These are phyloP conservation scores for Dendrophyllia cribrosa DNA, from an alignment of 64 coral and sea anemone species.

Conservation along the genomic window DNA sequence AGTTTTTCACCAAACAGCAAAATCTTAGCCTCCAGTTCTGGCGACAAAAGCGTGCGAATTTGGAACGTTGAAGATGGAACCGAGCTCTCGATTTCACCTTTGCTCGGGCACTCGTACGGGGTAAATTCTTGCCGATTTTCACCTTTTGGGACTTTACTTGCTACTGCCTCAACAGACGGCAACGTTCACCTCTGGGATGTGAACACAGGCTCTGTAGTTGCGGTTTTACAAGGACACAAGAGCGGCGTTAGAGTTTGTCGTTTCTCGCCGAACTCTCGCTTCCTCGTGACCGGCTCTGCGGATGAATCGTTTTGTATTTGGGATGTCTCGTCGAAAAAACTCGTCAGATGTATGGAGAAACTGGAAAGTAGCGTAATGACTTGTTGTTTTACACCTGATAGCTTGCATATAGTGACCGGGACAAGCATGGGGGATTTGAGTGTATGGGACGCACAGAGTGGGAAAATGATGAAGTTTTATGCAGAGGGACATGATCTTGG, in stretches of 20 bases:
- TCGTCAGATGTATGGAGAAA: conserved; percentile 82
- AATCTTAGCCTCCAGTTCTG: conserved; percentile 88
- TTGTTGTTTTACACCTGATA: conserved; percentile 97
- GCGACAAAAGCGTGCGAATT: conserved; percentile 91
- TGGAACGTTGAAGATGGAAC: conserved; percentile 91
- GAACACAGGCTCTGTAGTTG: conserved; percentile 77
- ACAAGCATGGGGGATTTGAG: conserved; percentile 91
- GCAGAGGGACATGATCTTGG: conserved; percentile 96
- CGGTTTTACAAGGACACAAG: conserved; percentile 93
- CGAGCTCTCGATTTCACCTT: conserved; percentile 87
- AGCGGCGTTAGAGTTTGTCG: conserved; percentile 86
- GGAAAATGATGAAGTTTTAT: conserved; percentile 75
- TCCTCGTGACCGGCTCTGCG: conserved; percentile 90
- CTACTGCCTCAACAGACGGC: conserved; percentile 94
- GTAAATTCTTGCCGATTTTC: conserved; percentile 96
- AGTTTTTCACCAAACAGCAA: conserved; percentile 95
- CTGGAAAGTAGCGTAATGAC: conserved; percentile 92
- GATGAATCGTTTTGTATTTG: conserved; percentile 99
- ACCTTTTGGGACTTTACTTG: conserved; percentile 96
- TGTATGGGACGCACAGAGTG: conserved; percentile 88
- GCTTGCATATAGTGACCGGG: conserved; percentile 88
- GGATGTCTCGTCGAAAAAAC: conserved; percentile 81
- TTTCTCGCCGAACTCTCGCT: conserved; percentile 93
- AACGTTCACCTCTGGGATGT: conserved; percentile 94
- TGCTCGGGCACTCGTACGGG: conserved; percentile 87